Evolutionary conservation across 2,888 invertebrate species (phyloP).

Genomic region (Ichneumoninae sp.): DNA sequence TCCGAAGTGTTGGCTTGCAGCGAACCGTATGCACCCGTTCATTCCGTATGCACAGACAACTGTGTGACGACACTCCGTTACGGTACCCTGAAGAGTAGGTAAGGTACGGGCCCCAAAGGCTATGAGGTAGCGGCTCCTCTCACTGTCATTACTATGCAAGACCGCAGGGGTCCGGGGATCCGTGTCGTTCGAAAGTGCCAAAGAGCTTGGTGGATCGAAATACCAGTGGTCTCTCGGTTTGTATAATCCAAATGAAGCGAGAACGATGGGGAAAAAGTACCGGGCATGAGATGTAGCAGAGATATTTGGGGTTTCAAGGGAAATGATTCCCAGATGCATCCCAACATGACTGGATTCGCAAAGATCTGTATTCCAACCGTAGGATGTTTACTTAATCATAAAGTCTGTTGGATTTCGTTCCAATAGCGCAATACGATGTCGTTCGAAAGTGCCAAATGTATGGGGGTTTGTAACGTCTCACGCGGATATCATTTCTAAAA

Average conservation of each 20-base stretch:
- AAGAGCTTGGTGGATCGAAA: conserved; percentile 25
- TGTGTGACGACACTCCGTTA: conserved; percentile 82
- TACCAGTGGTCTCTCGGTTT: background rate
- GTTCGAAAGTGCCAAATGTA: conserved; percentile 34
- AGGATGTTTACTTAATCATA: background rate
- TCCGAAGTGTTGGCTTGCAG: conserved; percentile 64
- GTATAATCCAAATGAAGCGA: conserved; percentile 14
- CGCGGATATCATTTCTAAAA: too few species aligned
- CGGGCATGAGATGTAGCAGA: background rate
- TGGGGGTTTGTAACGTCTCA: background rate
- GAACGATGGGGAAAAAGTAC: background rate
- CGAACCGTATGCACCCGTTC: conserved; percentile 73
- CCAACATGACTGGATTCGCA: conserved; percentile 2
- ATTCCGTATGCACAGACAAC: conserved; percentile 82
- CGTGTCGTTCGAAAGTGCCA: conserved; percentile 43
- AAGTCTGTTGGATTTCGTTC: background rate
- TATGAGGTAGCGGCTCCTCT: background rate
- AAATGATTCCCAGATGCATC: conserved; percentile 15
- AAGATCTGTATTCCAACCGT: background rate
- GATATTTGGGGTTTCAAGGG: conserved; percentile 13
- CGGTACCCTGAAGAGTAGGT: conserved; percentile 73
- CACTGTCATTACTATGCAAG: conserved; percentile 72
- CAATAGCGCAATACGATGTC: background rate
- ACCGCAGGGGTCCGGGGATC: conserved; percentile 63
- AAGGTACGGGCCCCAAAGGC: conserved; percentile 8